phyloP scores from a whole-genome alignment of 2,113 vertebrate species.

The Pseudonaja textilis region DNA sequence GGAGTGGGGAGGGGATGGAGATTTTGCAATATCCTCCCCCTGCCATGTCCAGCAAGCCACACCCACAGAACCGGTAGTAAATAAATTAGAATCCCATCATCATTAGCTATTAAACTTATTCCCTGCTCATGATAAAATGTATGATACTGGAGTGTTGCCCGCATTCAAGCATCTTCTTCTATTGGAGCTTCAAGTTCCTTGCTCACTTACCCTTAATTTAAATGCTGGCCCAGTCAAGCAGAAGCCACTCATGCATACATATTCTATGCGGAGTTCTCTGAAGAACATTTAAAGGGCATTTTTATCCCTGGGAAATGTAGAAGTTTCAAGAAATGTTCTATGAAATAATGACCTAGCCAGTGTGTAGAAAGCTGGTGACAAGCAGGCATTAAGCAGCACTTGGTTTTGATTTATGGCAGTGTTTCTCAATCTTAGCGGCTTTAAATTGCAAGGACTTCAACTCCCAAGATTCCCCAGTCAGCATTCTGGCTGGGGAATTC shows the following conservation, averaged over 20 bases:
- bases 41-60: too few relatives aligned
- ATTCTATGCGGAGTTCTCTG: neutral
- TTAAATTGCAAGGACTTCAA: neutral
- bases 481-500: neutral
- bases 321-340: neutral
- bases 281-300: neutral
- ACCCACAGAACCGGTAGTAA: too few relatives aligned
- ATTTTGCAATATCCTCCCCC: too few relatives aligned
- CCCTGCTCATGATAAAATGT: neutral
- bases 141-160: neutral
- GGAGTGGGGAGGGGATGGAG: too few relatives aligned
- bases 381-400: neutral
- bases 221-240: neutral
- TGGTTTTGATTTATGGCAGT: neutral
- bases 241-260: neutral
- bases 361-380: neutral
- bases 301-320: neutral
- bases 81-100: too few relatives aligned
- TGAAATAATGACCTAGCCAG: neutral
- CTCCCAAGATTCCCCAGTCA: neutral
- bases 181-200: neutral
- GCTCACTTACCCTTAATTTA: neutral
- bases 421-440: neutral
- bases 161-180: neutral
- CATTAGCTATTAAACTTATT: neutral